Percentiles rank a stretch among this genome's conserved stretches.
These are phyloP conservation scores for Poecile atricapillus DNA, from an alignment of 2,113 vertebrate genomes.

Conservation along the genomic window DNA sequence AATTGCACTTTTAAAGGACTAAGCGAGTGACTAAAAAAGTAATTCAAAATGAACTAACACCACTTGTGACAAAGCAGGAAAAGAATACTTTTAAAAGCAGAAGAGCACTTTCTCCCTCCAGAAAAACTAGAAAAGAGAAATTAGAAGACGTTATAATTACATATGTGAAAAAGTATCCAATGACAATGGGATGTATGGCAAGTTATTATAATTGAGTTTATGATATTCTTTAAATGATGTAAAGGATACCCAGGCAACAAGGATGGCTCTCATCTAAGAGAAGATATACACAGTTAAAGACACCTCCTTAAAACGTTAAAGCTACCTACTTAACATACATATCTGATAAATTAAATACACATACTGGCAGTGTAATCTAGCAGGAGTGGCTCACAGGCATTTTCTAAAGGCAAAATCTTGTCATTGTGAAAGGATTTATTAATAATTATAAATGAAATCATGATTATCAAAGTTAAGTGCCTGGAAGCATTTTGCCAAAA, in stretches of 20 bases:
- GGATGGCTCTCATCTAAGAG: not conserved
- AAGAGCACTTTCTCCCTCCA: not conserved
- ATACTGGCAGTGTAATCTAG: not conserved
- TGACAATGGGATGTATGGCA: not conserved
- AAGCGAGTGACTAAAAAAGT: not conserved
- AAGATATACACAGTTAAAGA: not conserved
- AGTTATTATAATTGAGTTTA: not conserved
- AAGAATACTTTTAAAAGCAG: not conserved
- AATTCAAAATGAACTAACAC: not conserved
- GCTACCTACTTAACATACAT: not conserved
- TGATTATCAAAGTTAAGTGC: not conserved
- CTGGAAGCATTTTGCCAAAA: not conserved
- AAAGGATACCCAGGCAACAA: not conserved
- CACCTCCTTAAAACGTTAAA: not conserved
- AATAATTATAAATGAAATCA: not conserved
- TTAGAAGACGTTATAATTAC: not conserved
- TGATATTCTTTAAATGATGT: not conserved
- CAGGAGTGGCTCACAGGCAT: not conserved
- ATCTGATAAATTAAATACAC: not conserved
- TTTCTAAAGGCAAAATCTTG: not conserved
- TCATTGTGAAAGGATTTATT: not conserved
- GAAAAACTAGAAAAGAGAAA: not conserved
- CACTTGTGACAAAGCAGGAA: not conserved
- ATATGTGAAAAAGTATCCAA: not conserved
- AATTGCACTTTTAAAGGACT: not conserved